These are phyloP conservation scores for Cryptomyrus ogoouensis DNA, from an alignment of 2,113 vertebrate genomes.

Conservation along the genomic window DNA sequence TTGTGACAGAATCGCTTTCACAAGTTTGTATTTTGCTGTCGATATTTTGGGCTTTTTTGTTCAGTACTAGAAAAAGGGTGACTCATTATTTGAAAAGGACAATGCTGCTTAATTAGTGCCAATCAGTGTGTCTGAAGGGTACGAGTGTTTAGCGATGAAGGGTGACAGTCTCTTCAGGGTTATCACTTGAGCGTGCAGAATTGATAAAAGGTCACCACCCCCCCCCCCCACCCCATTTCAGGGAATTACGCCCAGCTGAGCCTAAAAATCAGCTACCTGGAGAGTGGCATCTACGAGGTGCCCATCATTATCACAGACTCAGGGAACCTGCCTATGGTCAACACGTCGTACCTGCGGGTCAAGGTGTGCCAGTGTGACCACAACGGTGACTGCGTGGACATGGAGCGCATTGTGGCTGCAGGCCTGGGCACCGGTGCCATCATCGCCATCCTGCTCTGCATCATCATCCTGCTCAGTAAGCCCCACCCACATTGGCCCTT, in stretches of 20 bases:
- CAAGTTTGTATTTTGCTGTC: not conserved
- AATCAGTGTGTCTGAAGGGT: not conserved
- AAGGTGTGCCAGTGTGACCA: constrained; percentile 93
- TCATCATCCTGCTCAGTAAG: constrained; percentile 97
- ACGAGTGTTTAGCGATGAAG: not conserved
- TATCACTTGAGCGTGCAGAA: not conserved
- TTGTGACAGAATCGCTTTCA: not conserved
- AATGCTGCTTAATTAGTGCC: not conserved
- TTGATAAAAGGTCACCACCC: not conserved
- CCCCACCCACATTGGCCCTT: constrained; percentile 30
- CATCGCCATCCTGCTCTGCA: constrained; percentile 92
- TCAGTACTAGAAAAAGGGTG: not conserved
- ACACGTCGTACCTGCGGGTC: constrained; percentile 83
- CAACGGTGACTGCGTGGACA: constrained; percentile 88
- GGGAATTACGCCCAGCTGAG: constrained; percentile 88
- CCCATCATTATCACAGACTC: constrained; percentile 94
- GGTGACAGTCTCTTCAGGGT: not conserved
- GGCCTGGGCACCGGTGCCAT: constrained; percentile 91
- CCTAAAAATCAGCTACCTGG: constrained; percentile 82
- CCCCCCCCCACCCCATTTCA: constrained; percentile 36
- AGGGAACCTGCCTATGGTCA: constrained; percentile 86
- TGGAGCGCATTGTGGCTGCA: constrained; percentile 81
- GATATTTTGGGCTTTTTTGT: not conserved
- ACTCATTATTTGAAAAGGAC: not conserved
- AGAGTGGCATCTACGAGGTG: constrained; percentile 85